Evolutionary conservation across 1,140 invertebrate genomes (phyloP).

Genomic region (Penaeus vannamei): DNA sequence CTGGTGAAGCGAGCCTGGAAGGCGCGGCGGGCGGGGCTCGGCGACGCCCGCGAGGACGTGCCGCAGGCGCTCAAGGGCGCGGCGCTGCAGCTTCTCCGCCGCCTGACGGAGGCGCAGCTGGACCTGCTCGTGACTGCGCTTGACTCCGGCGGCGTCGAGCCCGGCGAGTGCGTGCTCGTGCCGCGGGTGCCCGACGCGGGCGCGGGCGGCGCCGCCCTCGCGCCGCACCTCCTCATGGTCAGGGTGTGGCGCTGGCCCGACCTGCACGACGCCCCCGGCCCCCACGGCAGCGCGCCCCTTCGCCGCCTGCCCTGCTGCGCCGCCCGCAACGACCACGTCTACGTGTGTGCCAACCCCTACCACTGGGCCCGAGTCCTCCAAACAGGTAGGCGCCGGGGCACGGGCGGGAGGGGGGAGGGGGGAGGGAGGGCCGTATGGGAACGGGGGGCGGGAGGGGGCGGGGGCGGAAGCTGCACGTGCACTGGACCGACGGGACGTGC

Average conservation of each 20-base stretch:
- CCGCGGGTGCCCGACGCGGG: slow-evolving; percentile 17
- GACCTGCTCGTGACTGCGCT: slow-evolving; percentile 49
- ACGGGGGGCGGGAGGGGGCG: not conserved
- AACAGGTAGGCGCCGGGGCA: slow-evolving; percentile 32
- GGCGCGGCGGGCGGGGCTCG: slow-evolving; percentile 39
- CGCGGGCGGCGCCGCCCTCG: not conserved
- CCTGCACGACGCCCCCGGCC: slow-evolving; percentile 10
- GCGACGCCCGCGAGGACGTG: slow-evolving; percentile 14
- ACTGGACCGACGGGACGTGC: not conserved
- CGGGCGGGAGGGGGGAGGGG: not conserved
- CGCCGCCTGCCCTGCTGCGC: slow-evolving; percentile 50
- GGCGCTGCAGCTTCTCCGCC: slow-evolving; percentile 46
- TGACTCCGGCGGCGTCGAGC: slow-evolving; percentile 53
- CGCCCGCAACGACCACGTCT: slow-evolving; percentile 57
- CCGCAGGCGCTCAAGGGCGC: slow-evolving; percentile 45
- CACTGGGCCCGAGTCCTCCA: slow-evolving; percentile 58
- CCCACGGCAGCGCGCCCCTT: slow-evolving; percentile 35
- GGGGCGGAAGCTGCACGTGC: not conserved
- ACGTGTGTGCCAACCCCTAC: slow-evolving; percentile 63
- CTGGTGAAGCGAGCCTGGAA: slow-evolving; percentile 60
- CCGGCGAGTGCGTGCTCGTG: slow-evolving; percentile 56
- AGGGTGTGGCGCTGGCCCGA: not conserved
- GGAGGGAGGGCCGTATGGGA: not conserved
- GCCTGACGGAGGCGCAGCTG: slow-evolving; percentile 57
- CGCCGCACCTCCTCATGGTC: not conserved